Evolutionary conservation across 2,888 invertebrate species (phyloP).

Genomic region (Caradrina kadenii): DNA sequence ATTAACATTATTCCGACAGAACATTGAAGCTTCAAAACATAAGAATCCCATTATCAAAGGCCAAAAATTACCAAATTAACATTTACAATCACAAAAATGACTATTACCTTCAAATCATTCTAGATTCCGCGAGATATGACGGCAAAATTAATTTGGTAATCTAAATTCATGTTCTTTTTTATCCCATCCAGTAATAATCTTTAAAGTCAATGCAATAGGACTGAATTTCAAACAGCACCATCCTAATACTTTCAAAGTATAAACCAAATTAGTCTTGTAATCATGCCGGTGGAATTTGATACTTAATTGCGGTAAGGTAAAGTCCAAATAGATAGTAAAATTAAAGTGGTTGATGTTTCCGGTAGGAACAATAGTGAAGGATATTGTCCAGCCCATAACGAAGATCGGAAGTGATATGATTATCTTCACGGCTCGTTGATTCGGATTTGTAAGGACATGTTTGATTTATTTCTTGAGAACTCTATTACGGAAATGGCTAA

Average conservation of each 20-base stretch:
- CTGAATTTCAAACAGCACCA: slow-evolving; percentile 21
- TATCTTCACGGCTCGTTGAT: slow-evolving; percentile 66
- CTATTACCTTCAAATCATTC: slow-evolving; percentile 54
- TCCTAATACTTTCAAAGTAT: slow-evolving; percentile 43
- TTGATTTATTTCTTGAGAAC: slow-evolving; percentile 49
- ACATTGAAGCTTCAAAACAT: slow-evolving; percentile 52
- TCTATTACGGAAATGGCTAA: slow-evolving; percentile 35
- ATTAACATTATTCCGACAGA: slow-evolving; percentile 37
- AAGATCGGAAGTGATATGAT: slow-evolving; percentile 69
- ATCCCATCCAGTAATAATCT: slow-evolving; percentile 3
- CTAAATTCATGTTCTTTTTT: slow-evolving; percentile 39
- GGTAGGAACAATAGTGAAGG: slow-evolving; percentile 70
- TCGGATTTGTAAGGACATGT: slow-evolving; percentile 51
- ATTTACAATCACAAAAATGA: slow-evolving; percentile 37
- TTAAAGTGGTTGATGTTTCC: slow-evolving; percentile 59
- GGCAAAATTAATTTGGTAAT: slow-evolving; percentile 60
- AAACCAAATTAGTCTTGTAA: slow-evolving; percentile 30
- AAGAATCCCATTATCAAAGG: slow-evolving; percentile 52
- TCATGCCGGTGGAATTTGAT: slow-evolving; percentile 38
- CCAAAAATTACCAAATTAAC: slow-evolving; percentile 49
- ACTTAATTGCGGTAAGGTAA: slow-evolving; percentile 43
- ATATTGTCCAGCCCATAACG: slow-evolving; percentile 62
- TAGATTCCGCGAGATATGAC: slow-evolving; percentile 43
- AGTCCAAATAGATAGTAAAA: slow-evolving; percentile 41
- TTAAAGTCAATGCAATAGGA: not conserved